Base-by-base conservation (phyloP, 2,113 vertebrate species). In the Gavialis gangeticus region DNA sequence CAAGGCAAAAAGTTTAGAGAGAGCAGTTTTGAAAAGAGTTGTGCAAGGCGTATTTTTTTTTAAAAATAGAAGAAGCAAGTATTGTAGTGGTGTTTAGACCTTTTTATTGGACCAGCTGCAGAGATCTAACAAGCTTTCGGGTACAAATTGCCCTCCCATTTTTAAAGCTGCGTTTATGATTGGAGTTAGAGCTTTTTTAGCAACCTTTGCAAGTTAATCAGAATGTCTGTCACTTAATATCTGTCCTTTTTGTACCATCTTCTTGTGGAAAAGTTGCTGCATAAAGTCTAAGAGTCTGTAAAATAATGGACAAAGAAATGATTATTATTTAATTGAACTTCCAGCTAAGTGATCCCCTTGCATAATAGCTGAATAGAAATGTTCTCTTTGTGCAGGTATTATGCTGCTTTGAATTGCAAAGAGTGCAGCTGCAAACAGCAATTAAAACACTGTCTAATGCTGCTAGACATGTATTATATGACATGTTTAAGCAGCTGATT, bases 311-410 rank as follows among this genome's bases (percentile, higher is more conserved):
- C 34, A 91, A 89, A 34, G 76, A 27, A 95, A 84, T 54, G 94
- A 85, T 88, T 91, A 96, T 83, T 89, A 30, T 0, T 0, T 87
- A 19, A 37, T 69, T 87, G 71, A 94, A 91, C 95, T 88, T 76
- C 66, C 19, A 6, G 0, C 90, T 55, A 87, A 88, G 58, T 4
- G 5, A 22, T 91, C 82, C 25, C 90, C 84, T 79, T 94, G 54
- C 10, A 67, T 76, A 78, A 24, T 76, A 84, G n/a, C 84, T 10
- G 64, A 75, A 1, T 27, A 85, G 82, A 76, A 85, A 19, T 34
- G 91, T 97, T 87, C 67, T 37, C 0, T 79, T 89, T 90, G 6
- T 90, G 59, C 21, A 10, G 84, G 6, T 69, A 3, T 79, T 66
- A 79, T 46, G 73, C 64, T 84, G 25, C 34, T 27, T 18, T 87